phyloP scores from a whole-genome alignment of 1,140 invertebrate genomes.

The Tetraneura akinire region DNA sequence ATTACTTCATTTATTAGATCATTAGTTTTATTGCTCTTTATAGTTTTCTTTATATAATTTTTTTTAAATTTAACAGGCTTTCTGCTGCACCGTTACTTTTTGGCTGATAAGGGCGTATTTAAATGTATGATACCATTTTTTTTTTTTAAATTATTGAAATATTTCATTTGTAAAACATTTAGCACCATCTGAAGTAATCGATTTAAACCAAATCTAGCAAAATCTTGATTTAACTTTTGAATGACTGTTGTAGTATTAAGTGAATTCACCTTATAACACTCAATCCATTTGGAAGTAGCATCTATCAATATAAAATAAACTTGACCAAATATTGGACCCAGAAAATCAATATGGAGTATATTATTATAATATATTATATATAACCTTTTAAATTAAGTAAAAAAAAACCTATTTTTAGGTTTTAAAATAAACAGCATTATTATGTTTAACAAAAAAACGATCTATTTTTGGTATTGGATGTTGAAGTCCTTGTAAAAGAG shows the following conservation, averaged over 20 bases:
- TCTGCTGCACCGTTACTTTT: too few species aligned
- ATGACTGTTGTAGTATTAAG: not conserved
- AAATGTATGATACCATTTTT: too few species aligned
- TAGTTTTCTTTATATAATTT: not conserved
- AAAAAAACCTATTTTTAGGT: conserved; percentile 44
- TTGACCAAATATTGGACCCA: conserved; percentile 53
- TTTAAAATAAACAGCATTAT: conserved; percentile 54
- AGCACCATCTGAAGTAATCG: conserved; percentile 6
- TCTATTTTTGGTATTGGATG: conserved; percentile 11
- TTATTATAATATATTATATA: too few species aligned
- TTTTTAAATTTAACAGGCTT: not conserved
- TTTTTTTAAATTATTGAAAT: too few species aligned
- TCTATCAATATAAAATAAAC: not conserved
- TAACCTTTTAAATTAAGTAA: too few species aligned
- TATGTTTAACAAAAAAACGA: not conserved
- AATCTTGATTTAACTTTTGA: not conserved
- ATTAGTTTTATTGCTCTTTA: not conserved
- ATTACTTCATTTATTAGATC: not conserved
- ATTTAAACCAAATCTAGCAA: conserved; percentile 16
- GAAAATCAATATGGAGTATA: conserved; percentile 57
- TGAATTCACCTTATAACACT: conserved; percentile 13
- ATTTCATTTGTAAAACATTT: conserved; percentile 13
- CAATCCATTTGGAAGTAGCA: not conserved
- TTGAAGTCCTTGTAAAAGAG: not conserved
- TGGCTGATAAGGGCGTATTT: too few species aligned